Base-by-base conservation (phyloP, 64 coral and sea anemone genomes). In the Montipora cactus region DNA sequence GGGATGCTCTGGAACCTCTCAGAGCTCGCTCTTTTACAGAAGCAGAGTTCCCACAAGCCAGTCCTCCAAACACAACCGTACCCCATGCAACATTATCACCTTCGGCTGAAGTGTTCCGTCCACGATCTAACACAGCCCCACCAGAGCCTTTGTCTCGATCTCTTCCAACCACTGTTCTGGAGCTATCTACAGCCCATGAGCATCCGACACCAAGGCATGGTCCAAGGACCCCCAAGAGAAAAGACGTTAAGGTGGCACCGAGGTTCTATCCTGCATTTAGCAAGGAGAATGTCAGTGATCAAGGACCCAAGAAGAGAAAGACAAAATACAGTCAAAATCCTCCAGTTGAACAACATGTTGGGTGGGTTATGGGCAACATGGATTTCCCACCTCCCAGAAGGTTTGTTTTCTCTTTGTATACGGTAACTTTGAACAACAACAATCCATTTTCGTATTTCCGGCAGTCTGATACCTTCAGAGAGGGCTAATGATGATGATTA, bases 251-350 rank as follows among this genome's bases (percentile, higher is more conserved):
- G 52, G 92, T 92, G 62, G 98, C 98, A 25, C 98, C 98, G 6
- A 92, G 98, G 68, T 99, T 99, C 49, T 99, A 92, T 79, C 98
- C 98, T 71, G 95, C 95, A 77, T 89, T 99, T 66, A 95, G 95
- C 72, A 99, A 99, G 69, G 98, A 99, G 92, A 90, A 94, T 84
- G 44, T 85, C 7, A 85, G 82, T 50, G 82, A 85, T 47, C 74
- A 99, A 91, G 95, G 95, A 75, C 97, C 97, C 44, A 95, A 94
- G 71, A 99, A 99, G 72, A 84, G 97, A 49, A 99, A 99, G 48
- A 99, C 97, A 66, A 99, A 99, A 44, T 99, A 99, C 37, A 94
- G 97, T 49, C 88, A 93, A 73, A 99, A 99, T 66, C 97, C 97
- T 11, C 97, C 97, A 7, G 97, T 99, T 7, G 97, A 99, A 64